Base-by-base conservation (phyloP, 2,797 vertebrate species). In the Malacoraja senta region DNA sequence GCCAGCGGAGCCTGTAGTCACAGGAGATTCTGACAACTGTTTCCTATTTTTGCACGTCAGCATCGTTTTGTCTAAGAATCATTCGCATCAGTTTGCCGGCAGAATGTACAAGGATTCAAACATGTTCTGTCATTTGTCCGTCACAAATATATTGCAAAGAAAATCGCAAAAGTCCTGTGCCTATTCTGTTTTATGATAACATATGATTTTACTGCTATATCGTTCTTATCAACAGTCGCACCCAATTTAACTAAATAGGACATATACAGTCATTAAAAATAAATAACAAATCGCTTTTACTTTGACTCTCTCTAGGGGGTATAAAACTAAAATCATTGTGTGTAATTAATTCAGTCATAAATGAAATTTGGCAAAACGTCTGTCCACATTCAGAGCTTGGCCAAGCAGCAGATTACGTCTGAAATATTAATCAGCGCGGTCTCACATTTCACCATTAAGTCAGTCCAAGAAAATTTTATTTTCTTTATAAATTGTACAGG, bases 301-400 rank as follows among this genome's bases (percentile, higher is more conserved):
- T 74, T 13, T 38, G 71, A 74, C 68, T 92, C 71, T 0, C 68
- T 94, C 94, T 93, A 21, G 93, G 12, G 58, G 79, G 3, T 80
- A 15, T 53, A 93, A 93, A 84, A 77, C 84, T 72, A 93, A 88
- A 24, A 0, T 0, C 0, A 38, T 53, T 93, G 94, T 93, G 93
- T 94, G 79, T 94, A 93, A 0, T 93, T 68, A 94, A 93, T 88
- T 93, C 93, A 93, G 68, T 61, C 93, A 94, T 78, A 61, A 79
- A 93, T 3, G 3, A 68, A 94, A 93, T 0, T 0, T 0, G 9
- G 76, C 71, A 92, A 92, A 92, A 92, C 38, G 90, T 71, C 44
- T 26, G 90, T 92, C 90, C 90, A 74, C 38, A 92, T 92, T 71
- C 90, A 92, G 71, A 58, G 90, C 38, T 92, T 92, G 90, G 90